Base-by-base conservation (phyloP, 1,140 invertebrate species). In the Papilio machaon region DNA sequence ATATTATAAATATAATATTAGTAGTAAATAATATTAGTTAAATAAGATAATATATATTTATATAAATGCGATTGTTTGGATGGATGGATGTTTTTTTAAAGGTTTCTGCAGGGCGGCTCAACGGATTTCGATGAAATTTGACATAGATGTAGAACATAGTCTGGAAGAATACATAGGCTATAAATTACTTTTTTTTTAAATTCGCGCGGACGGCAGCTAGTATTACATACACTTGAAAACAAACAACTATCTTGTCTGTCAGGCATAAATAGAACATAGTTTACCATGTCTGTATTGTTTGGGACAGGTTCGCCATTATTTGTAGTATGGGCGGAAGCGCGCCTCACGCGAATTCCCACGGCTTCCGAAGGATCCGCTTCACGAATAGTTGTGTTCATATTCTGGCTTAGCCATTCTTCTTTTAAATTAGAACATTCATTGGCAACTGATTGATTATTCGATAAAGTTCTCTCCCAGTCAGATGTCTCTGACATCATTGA, bases 241-340 rank as follows among this genome's bases (percentile, higher is more conserved):
- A 2, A 49, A 49, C 15, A 49, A 49, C 11, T 49, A 49, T 3
- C 11, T 11, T 15, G 47, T 49, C 47, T 49, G 13, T 49, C 47
- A 49, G 11, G 13, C 13, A 58, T n/a, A 58, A 80, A 80, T 38
- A 43, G 38, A 52, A 75, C 43, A 78, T 58, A 58, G 46, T 54
- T 82, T 84, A 91, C 88, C 87, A 88, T 87, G 38, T 90, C 86
- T n/a, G 67, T 76, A 73, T 85, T 83, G 49, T 77, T 81, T 30
- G 75, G 58, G 10, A 67, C 43, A 10, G 82, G 80, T 49, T 89
- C 82, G 9, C 83, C 80, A 17, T 80, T 83, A 79, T 89, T 90
- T 23, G 90, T 91, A 0, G 89, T 90, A 46, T 92, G 89, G 3
- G 91, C 89, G 0, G 91, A 92, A 11, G 86, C 88, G 81, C 89